Conservation (phyloP, 37 sponge, comb jelly and placozoan genomes). For the Haliclona indistincta region DNA sequence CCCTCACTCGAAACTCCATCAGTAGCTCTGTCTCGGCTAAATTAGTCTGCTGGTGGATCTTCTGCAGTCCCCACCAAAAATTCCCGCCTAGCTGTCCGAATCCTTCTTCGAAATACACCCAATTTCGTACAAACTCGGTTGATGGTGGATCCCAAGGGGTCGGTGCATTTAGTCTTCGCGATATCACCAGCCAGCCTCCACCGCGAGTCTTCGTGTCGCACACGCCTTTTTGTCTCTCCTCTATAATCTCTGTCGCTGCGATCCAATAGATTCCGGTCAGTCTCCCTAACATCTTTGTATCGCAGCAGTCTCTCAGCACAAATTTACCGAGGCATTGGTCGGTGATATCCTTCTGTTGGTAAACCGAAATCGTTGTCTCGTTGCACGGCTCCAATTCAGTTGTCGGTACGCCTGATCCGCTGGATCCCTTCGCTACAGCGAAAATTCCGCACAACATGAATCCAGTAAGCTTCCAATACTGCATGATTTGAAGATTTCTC, state of each 20-base stretch:
- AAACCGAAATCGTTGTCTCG: neutral
- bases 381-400: neutral
- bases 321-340: neutral
- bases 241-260: no score
- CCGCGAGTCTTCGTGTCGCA: slow-evolving; percentile 62
- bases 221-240: neutral
- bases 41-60: slow-evolving; percentile 25
- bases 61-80: slow-evolving; percentile 56
- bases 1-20: slow-evolving; percentile 27
- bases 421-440: neutral
- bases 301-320: slow-evolving; percentile 27
- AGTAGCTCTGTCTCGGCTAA: slow-evolving; percentile 10
- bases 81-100: slow-evolving; percentile 33
- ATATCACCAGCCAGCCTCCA: slow-evolving; percentile 65
- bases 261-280: slow-evolving; percentile 21
- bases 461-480: no score
- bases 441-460: neutral
- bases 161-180: no score
- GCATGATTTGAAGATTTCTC: no score
- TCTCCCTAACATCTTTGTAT: neutral
- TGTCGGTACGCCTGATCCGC: neutral
- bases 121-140: slow-evolving; percentile 14
- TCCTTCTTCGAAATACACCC: slow-evolving; percentile 22
- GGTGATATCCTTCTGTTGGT: neutral
- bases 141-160: neutral